Base-by-base conservation (phyloP, 2,888 invertebrate species). In the Andrena bucephala region DNA sequence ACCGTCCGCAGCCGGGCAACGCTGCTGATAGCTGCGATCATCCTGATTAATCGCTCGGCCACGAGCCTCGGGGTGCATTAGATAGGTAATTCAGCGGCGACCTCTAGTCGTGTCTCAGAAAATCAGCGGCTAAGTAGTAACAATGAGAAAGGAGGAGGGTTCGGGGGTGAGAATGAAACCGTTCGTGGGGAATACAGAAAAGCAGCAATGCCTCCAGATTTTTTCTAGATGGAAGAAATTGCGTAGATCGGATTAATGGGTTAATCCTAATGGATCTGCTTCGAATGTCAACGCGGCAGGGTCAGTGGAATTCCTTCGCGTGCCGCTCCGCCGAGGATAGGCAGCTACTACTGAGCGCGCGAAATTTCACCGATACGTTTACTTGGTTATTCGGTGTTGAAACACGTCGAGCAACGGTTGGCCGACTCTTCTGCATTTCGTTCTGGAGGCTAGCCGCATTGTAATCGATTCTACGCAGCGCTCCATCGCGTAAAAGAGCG, bases 401-500 rank as follows among this genome's bases (percentile, higher is more conserved):
- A 16, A 2, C 60, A 24, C 29, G 0, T 27, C 20, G 33, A 24
- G 33, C n/a, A 36, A 16, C 13, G 48, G 24, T 27, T 20, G 24
- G 27, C n/a, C 70, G 36, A 62, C 72, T 62, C 75, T 76, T 77
- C 62, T 69, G 71, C 65, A 63, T 77, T 73, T 84, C 66, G 29
- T 69, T 33, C 33, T 24, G 74, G 54, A 71, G 16, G 42, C 54
- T 65, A 78, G 75, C 74, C 73, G 85, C 83, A 73, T 87, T 83
- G 77, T 74, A 80, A 86, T 87, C 83, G 87, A 86, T 86, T 76
- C 57, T 65, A 72, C 79, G 78, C 73, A 57, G 67, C 50, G 59
- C 76, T 48, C n/a, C 33, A 50, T 27, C 74, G 48, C 54, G 69
- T 48, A 71, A 74, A 81, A 31, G 50, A 29, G 52, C 33, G 16